Evolutionary conservation across 2,888 invertebrate genomes (phyloP), one percentile per base, ranked within the genome.

Genomic region (Alentia gelatinosa): DNA sequence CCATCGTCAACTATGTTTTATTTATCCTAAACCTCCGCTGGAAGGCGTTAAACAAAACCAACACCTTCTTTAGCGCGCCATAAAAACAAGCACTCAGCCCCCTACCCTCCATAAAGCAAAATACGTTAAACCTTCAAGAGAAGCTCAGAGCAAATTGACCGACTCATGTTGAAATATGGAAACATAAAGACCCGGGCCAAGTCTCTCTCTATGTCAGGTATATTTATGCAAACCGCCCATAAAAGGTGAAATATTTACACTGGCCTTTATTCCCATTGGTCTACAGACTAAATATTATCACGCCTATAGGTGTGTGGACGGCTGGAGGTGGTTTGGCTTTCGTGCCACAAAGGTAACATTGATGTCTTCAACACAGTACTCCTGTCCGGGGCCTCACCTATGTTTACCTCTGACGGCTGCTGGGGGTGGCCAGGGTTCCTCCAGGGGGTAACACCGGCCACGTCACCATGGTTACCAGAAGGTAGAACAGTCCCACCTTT

Each of bases 401-500:
- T 68, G 68, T 68, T 68, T 68, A 68, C 68, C 68, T 68, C 30
- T 30, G 68, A 12, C 30, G 68, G 68, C 68, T 30, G 33, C 56
- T 26, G 68, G 68, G 68, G 68, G n/a, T 30, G 26, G 68, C 30
- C 30, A 30, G 79, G 4, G 79, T 39, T 39, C 19, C 79, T 74
- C 74, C 30, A 7, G 74, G 30, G 56, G 56, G 56, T 56, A 56
- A n/a, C n/a, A n/a, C n/a, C n/a, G 56, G 56, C 56, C 56, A 12
- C 56, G 39, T 79, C 79, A 79, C 79, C 79, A 79, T 79, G 79
- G 79, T 35, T 7, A 79, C 79, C 37, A 37, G 79, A 79, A 74
- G 79, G 79, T 39, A 39, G 37, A 79, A 79, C 79, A 79, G 79
- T 23, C 35, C 79, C 37, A 79, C 79, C 79, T 79, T 37, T 79